Evolutionary conservation across 2,797 vertebrate genomes (phyloP).

Genomic region (Rhinatrema bivittatum): DNA sequence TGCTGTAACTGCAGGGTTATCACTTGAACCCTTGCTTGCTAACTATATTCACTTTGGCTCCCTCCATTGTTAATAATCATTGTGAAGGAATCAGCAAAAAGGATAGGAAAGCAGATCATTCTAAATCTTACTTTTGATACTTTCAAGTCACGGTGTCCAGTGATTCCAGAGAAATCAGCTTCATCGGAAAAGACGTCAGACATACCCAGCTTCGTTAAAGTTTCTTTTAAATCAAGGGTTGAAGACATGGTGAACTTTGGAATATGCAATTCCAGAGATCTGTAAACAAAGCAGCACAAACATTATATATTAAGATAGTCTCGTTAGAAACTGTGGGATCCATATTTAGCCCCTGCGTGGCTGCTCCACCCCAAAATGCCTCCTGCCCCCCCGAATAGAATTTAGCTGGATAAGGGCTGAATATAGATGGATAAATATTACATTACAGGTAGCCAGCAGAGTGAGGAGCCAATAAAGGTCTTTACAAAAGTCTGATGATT

Average conservation of each 20-base stretch:
- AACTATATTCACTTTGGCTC: neutral
- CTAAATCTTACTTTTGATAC: slow-evolving; percentile 47
- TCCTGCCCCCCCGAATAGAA: too few species aligned
- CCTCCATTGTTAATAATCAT: neutral
- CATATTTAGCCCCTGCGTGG: too few species aligned
- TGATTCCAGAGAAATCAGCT: slow-evolving; percentile 49
- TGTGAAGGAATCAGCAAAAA: slow-evolving; percentile 1
- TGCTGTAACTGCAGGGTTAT: too few species aligned
- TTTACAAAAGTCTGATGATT: too few species aligned
- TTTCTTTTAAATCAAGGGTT: slow-evolving; percentile 35
- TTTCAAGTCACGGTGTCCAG: slow-evolving; percentile 24
- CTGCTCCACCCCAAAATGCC: too few species aligned
- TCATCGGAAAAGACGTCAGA: slow-evolving; percentile 42
- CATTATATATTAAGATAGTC: neutral
- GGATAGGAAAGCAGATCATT: neutral
- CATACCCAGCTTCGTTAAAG: slow-evolving; percentile 40
- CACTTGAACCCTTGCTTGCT: neutral
- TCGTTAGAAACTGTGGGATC: neutral
- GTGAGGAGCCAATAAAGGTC: too few species aligned
- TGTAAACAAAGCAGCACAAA: slow-evolving; percentile 14
- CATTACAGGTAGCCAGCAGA: too few species aligned
- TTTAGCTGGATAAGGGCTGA: too few species aligned
- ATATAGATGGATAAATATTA: too few species aligned
- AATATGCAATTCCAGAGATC: slow-evolving; percentile 22
- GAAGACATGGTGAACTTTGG: slow-evolving; percentile 43